These are phyloP conservation scores for Taurulus bubalis DNA, from an alignment of 2,113 vertebrate genomes.

Conservation along the genomic window DNA sequence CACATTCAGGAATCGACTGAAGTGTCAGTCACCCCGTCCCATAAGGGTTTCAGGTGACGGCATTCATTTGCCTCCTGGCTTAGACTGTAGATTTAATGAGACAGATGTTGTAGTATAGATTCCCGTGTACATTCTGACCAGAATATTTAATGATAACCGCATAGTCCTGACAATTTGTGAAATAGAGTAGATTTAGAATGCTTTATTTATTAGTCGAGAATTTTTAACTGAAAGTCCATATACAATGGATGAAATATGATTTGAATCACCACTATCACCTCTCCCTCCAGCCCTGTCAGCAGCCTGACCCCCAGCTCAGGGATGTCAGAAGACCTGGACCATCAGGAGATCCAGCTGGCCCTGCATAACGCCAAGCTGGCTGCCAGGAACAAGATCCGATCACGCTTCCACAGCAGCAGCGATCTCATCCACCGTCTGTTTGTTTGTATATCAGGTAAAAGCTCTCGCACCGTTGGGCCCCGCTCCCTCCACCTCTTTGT, in stretches of 20 bases:
- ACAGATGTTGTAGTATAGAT: slow-evolving; percentile 9
- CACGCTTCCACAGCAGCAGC: slow-evolving; percentile 94
- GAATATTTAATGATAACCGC: neutral
- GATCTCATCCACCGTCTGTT: slow-evolving; percentile 98
- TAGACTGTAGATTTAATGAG: slow-evolving; percentile 18
- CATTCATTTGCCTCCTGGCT: slow-evolving; percentile 22
- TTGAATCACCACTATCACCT: neutral
- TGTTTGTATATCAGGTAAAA: slow-evolving; percentile 97
- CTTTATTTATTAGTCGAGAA: neutral
- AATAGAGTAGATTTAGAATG: neutral
- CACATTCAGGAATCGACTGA: slow-evolving; percentile 12
- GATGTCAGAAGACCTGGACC: slow-evolving; percentile 85
- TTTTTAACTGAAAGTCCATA: slow-evolving; percentile 14
- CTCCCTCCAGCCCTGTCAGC: slow-evolving; percentile 78
- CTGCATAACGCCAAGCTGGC: slow-evolving; percentile 86
- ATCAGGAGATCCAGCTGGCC: slow-evolving; percentile 86
- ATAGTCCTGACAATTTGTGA: neutral
- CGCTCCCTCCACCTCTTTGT: neutral
- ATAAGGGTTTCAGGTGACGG: neutral
- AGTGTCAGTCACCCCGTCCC: slow-evolving; percentile 28
- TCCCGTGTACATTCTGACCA: neutral
- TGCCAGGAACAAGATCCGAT: slow-evolving; percentile 92
- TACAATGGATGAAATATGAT: slow-evolving; percentile 10
- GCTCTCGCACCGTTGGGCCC: neutral
- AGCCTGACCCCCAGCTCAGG: slow-evolving; percentile 86